Base-by-base conservation (phyloP, 2,113 vertebrate species). In the Rhinoderma darwinii region DNA sequence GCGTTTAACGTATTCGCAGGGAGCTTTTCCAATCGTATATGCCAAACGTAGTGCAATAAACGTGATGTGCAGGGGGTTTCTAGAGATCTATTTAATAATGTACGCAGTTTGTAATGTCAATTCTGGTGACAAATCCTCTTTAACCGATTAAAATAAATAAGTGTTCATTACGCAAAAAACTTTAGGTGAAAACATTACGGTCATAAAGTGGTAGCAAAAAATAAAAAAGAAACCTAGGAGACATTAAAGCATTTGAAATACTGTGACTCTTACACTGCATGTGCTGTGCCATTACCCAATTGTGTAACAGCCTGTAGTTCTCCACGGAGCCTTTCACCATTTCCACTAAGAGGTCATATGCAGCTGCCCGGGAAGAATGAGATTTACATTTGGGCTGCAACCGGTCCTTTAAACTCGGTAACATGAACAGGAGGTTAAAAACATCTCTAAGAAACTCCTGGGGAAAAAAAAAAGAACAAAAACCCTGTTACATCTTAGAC, bases 241-340 rank as follows among this genome's bases (percentile, higher is more conserved):
- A 51, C 27, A 32, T 35, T 17, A 83, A 32, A 85, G 41, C 30
- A 63, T 41, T 32, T 27, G 20, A 50, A 86, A 59, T 32, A 18
- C 4, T 17, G 30, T 3, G 54, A 66, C 63, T 84, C 96, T 98
- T 94, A 99, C 98, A 96, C 89, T 99, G 98, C 98, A 99, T 99
- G 91, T 99, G 98, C 89, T 99, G 98, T 0, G 98, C 96, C 98
- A 99, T 99, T 83, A 99, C 98, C 98, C 98, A 99, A 93, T 99
- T 99, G 93, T 99, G 98, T 37, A 99, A 97, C 75, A 99, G 95
- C 47, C 98, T 95, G 94, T 99, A 99, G 94, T 99, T 99, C 86
- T 99, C 98, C 91, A 98, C 96, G 0, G 98, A 99, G 2, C 97
- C 97, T 88, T 99, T 99, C 25, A 99, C 97, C 92, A 99, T 97